Conservation (phyloP, 2,113 vertebrate species). For the Oreotrochilus melanogaster region DNA sequence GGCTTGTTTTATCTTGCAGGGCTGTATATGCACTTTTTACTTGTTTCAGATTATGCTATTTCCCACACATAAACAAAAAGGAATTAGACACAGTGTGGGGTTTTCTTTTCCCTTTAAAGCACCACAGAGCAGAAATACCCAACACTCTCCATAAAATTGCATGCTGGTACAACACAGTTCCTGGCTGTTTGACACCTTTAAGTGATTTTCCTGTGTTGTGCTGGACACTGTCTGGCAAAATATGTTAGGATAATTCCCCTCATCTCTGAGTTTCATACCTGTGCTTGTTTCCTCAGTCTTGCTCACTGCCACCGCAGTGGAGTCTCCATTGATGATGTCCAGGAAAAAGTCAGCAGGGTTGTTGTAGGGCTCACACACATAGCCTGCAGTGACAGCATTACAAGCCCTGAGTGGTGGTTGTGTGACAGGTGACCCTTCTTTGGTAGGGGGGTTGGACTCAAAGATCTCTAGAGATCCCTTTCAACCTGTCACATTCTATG, state of each 20-base stretch:
- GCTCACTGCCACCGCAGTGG: slow-evolving; percentile 69
- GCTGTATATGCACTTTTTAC: neutral
- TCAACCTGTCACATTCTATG: too few species aligned
- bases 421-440: neutral
- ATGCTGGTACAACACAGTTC: rapidly evolving
- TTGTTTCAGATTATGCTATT: neutral
- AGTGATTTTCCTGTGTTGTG: neutral
- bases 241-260: neutral
- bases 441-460: too few species aligned
- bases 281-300: neutral
- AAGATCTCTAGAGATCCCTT: too few species aligned
- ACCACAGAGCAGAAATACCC: neutral
- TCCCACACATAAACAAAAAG: neutral
- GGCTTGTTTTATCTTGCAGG: neutral
- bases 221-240: neutral
- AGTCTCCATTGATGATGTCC: slow-evolving; percentile 94
- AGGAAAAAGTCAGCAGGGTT: slow-evolving; percentile 97
- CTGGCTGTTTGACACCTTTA: neutral
- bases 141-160: neutral
- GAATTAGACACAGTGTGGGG: neutral
- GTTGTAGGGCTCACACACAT: slow-evolving; percentile 90
- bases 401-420: rapidly evolving
- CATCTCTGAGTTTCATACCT: slow-evolving; percentile 72
- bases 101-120: neutral
- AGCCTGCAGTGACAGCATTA: slow-evolving; percentile 75